Percentiles rank a stretch among this genome's conserved stretches.
These are phyloP conservation scores for Hetaerina americana DNA, from an alignment of 1,140 invertebrate species.

Conservation along the genomic window DNA sequence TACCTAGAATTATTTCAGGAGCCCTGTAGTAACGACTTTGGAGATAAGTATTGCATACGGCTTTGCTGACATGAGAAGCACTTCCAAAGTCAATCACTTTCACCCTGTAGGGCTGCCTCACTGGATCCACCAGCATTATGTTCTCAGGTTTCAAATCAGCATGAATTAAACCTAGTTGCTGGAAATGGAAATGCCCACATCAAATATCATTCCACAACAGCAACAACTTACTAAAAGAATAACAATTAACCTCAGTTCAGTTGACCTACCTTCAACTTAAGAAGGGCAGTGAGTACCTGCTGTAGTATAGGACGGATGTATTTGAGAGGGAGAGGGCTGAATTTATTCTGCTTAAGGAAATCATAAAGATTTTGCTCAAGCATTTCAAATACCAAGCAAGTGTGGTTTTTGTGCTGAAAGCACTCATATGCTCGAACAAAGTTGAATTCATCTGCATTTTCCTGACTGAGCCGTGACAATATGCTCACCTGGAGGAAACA, in stretches of 20 bases:
- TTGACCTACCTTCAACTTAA: constrained; percentile 87
- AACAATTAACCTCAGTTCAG: background rate
- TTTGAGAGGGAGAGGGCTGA: constrained; percentile 92
- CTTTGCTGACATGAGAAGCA: constrained; percentile 97
- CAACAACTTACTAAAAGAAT: too few relatives aligned
- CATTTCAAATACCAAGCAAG: constrained; percentile 99
- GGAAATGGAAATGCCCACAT: too few relatives aligned
- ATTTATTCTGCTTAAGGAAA: constrained; percentile 99
- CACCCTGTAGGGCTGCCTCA: constrained; percentile 89
- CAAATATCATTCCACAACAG: background rate
- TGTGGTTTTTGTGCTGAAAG: constrained; percentile 99
- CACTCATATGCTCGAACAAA: constrained; percentile 99
- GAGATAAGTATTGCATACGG: constrained; percentile 97
- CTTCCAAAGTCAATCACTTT: constrained; percentile 99
- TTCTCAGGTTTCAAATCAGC: constrained; percentile 99
- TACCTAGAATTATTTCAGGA: constrained; percentile 93
- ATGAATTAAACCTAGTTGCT: constrained; percentile 97
- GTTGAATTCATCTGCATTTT: constrained; percentile 99
- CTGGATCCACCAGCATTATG: constrained; percentile 98
- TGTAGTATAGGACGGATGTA: constrained; percentile 97
- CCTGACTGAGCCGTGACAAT: constrained; percentile 90
- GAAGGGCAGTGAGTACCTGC: constrained; percentile 94
- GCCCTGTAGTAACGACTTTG: constrained; percentile 98
- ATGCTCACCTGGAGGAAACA: constrained; percentile 73
- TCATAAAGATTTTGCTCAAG: constrained; percentile 99